Evolutionary conservation across 2,797 vertebrate genomes (phyloP), one percentile per base, ranked within the genome.

Genomic region (Rallus crepitans): DNA sequence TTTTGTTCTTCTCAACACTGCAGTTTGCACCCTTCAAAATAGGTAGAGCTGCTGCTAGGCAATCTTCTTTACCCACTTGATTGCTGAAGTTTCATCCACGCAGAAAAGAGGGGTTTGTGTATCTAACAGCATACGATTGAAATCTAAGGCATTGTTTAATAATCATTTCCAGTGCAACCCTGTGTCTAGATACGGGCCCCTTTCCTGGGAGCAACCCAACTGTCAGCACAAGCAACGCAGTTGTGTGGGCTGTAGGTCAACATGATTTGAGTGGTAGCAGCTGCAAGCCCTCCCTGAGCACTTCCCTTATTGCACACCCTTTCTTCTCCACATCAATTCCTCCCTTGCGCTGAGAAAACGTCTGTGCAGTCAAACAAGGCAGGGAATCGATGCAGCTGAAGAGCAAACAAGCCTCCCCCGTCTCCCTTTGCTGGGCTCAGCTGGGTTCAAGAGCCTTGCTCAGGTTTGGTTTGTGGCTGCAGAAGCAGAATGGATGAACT

Each of bases 41-140:
- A 2, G 27, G 59, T 42, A 69, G 56, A 55, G 80, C 80, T 82
- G 93, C 93, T 92, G 88, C 90, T 90, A 92, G 82, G 90, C 87
- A 42, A 95, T 94, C 48, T 50, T 63, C 50, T 86, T 90, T 45
- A 84, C 47, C 33, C 33, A 42, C 77, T 86, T 12, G 0, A 37
- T 35, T 73, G 71, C 59, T 87, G 52, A 94, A 89, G 77, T 86
- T 95, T 72, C 90, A 93, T 69, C 53, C 61, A 35, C 3, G 1
- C 37, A 72, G 45, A 50, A 61, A 60, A 53, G 56, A 48, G 17
- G 17, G 20, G 82, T 93, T 87, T 75, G 15, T 27, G 37, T 40
- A 33, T 53, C 59, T 14, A 87, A 60, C 27, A 28, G 45, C 31
- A n/a, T 14, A 64, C 47, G 33, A 85, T 75, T 53, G 68, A 93